Conservation (phyloP, 2,797 vertebrate species). For the Gallinago nigripennis region DNA sequence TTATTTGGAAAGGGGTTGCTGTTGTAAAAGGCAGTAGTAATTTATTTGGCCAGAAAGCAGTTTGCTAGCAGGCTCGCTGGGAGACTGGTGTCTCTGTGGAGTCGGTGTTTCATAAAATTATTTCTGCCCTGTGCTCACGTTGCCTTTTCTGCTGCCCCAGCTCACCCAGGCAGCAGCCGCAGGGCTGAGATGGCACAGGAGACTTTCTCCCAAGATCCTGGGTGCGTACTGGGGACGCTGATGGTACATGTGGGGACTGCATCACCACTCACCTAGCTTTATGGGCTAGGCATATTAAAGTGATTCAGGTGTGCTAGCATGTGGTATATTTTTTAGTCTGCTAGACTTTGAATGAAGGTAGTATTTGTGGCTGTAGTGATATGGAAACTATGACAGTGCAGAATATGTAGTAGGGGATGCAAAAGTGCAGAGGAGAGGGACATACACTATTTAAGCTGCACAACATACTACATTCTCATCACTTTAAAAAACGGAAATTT, state of each 20-base stretch:
- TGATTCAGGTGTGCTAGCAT: rapidly evolving
- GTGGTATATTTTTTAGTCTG: not conserved
- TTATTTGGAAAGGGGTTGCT: not conserved
- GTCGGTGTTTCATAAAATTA: not conserved
- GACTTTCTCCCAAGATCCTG: not conserved
- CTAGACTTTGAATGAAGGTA: not conserved
- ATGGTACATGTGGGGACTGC: no score
- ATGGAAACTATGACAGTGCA: not conserved
- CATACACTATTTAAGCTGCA: not conserved
- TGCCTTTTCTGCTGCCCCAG: rapidly evolving
- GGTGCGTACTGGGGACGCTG: rapidly evolving
- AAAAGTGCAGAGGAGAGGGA: not conserved
- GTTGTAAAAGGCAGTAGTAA: not conserved
- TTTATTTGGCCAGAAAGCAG: not conserved
- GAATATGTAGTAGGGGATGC: not conserved
- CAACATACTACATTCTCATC: not conserved
- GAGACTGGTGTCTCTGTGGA: not conserved
- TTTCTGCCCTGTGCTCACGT: not conserved
- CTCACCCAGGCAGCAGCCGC: not conserved
- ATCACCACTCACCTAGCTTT: rapidly evolving
- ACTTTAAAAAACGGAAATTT: not conserved
- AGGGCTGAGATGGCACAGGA: rapidly evolving
- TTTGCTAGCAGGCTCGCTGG: not conserved
- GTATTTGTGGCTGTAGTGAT: not conserved
- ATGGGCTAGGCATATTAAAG: not conserved